These are phyloP conservation scores for Petrosia ficiformis DNA, from an alignment of 37 sponge, comb jelly and placozoan genomes.

Conservation along the genomic window DNA sequence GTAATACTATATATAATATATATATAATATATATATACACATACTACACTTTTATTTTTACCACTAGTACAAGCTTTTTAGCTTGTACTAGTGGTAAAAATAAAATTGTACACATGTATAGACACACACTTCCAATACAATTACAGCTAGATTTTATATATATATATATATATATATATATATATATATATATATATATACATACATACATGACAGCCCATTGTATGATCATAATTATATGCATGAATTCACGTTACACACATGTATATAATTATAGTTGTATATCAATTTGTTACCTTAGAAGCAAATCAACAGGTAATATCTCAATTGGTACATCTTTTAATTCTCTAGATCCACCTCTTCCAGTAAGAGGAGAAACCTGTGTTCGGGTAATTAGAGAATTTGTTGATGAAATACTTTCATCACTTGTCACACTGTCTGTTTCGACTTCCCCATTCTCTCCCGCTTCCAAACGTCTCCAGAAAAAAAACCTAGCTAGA, in stretches of 20 bases:
- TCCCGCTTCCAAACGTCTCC: not conserved
- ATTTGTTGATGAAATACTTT: not conserved
- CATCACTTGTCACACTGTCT: not conserved
- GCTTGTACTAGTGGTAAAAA: no score
- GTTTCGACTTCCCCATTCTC: not conserved
- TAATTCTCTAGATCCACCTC: not conserved
- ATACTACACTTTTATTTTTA: no score
- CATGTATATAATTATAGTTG: not conserved
- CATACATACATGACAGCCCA: constrained; percentile 18
- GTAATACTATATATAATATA: no score
- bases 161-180: constrained; percentile 16
- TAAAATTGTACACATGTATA: no score
- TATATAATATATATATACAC: no score
- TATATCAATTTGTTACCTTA: no score
- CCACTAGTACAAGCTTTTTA: no score
- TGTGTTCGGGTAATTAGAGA: not conserved
- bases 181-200: constrained; percentile 26
- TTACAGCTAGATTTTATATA: no score
- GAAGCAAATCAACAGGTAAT: not conserved
- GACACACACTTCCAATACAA: no score
- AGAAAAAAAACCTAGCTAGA: not conserved
- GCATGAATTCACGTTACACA: not conserved
- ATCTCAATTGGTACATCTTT: not conserved
- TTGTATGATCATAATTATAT: constrained; percentile 1
- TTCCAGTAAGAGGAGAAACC: not conserved